phyloP scores from a whole-genome alignment of 1,140 invertebrate species.

The Drosophila bocki region DNA sequence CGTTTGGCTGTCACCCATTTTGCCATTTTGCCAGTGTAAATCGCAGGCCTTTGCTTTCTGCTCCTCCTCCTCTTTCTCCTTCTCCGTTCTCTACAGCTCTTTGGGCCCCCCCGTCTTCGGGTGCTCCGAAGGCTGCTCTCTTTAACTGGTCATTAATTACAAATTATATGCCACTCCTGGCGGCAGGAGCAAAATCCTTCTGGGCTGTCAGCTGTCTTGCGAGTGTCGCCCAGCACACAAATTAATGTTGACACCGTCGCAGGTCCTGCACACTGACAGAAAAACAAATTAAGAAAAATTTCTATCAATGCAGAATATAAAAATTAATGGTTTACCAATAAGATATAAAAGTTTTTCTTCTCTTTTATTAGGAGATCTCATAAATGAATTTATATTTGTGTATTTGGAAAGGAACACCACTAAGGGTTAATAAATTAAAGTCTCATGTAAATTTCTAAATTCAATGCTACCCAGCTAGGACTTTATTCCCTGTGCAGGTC shows the following conservation, averaged over 20 bases:
- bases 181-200: constrained; percentile 37
- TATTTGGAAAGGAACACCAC: too few species aligned
- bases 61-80: not conserved
- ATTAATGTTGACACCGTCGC: constrained; percentile 74
- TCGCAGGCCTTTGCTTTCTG: constrained; percentile 46
- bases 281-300: not conserved
- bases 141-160: constrained; percentile 83
- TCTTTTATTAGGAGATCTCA: too few species aligned
- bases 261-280: constrained; percentile 16
- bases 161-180: constrained; percentile 75
- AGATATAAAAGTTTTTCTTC: too few species aligned
- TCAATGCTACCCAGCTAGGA: too few species aligned
- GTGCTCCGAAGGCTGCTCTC: constrained; percentile 44
- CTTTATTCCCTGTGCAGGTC: constrained; percentile 10
- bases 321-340: not conserved
- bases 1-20: constrained; percentile 78
- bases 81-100: not conserved
- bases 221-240: constrained; percentile 74
- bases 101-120: constrained; percentile 6
- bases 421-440: too few species aligned
- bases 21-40: constrained; percentile 71
- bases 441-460: too few species aligned
- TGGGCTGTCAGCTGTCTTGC: constrained; percentile 67
- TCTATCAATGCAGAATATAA: not conserved
- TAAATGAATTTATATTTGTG: too few species aligned